These are phyloP conservation scores for Eubucco bourcierii DNA, from an alignment of 2,113 vertebrate genomes.

Conservation along the genomic window DNA sequence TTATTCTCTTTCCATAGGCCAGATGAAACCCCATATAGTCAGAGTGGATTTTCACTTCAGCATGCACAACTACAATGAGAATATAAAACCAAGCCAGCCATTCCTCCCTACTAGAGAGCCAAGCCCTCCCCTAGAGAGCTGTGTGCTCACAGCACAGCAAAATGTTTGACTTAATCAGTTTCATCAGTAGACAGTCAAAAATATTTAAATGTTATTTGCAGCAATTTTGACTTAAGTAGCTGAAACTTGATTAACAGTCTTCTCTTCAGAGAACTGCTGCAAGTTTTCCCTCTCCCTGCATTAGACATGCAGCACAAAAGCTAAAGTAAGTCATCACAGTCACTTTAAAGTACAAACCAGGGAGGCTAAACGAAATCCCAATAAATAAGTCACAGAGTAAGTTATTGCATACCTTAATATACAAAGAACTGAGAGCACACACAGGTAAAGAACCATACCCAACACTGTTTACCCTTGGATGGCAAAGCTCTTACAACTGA, in stretches of 20 bases:
- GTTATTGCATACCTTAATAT: not conserved
- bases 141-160: not conserved
- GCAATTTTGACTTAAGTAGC: not conserved
- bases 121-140: not conserved
- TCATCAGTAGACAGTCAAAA: not conserved
- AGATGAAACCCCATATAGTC: not conserved
- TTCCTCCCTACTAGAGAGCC: not conserved
- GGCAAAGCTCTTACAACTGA: constrained; percentile 40
- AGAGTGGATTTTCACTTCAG: not conserved
- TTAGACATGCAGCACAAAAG: not conserved
- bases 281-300: not conserved
- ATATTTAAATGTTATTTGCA: not conserved
- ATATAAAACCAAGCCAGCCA: not conserved
- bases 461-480: constrained; percentile 36
- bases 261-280: not conserved
- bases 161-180: not conserved
- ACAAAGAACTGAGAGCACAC: constrained; percentile 33
- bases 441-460: constrained; percentile 31
- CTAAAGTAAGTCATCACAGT: not conserved
- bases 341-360: not conserved
- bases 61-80: not conserved
- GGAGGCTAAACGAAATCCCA: not conserved
- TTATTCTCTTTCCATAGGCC: constrained; percentile 17
- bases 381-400: not conserved
- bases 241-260: not conserved